Evolutionary conservation across 2,888 invertebrate genomes (phyloP), one percentile per base, ranked within the genome.

Genomic region (Argyra leucocephala): DNA sequence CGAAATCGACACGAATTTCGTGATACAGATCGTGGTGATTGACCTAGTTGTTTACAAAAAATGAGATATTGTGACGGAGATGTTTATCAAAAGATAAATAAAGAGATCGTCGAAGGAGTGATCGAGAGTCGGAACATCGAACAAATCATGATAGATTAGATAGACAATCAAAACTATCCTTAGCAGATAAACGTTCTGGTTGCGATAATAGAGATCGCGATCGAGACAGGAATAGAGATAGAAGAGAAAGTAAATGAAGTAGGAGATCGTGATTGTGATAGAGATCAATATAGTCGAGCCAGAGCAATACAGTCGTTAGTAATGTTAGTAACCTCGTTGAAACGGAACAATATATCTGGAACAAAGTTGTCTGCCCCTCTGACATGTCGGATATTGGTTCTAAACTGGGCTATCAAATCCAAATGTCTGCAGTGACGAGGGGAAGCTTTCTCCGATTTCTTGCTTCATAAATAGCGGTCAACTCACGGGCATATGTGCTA

Each of bases 81-180:
- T 82, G 87, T 91, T 86, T 91, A 92, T 82, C 91, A 84, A 89
- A 91, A 82, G 91, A 90, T 83, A 91, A 91, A 86, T 91, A 90
- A 82, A 86, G 88, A 75, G 88, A 89, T 77, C 83, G 84, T 79
- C 86, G 90, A 64, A 75, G 77, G 10, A 67, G 69, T 70, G 79
- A 80, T 73, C 76, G 79, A 77, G 88, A 88, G 75, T 84, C 86
- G 72, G 88, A 91, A 80, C 90, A 92, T 83, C 87, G 91, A 78
- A 90, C 88, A 81, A 91, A 91, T 82, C 91, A 91, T 82, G 92
- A 93, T 82, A 88, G 92, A 86, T 88, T 87, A 84, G 85, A 85
- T 75, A 80, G 80, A 76, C 80, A 78, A 74, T 80, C 76, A 57
- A 78, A 79, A 70, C 70, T 78, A 22, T 77, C 76, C 70, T 76